These are phyloP conservation scores for Aplodontia rufa DNA, from an alignment of 2,113 vertebrate species.

Conservation along the genomic window DNA sequence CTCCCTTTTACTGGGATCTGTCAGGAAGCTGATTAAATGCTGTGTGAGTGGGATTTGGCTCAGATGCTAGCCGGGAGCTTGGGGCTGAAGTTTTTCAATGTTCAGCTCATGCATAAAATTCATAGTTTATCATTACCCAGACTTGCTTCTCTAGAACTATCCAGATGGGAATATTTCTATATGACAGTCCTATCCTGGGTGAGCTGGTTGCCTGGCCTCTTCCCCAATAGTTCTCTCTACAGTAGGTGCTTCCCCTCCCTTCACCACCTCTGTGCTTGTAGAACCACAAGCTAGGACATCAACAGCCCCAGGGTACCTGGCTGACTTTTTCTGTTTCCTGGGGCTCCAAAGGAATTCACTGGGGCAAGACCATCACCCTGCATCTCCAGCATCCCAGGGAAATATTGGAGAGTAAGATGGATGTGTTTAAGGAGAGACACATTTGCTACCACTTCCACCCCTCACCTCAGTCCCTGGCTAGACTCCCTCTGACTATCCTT, in stretches of 20 bases:
- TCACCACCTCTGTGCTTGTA: slow-evolving; percentile 8
- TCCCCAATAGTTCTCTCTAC: background rate
- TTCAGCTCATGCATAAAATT: slow-evolving; percentile 80
- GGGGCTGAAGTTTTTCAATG: slow-evolving; percentile 78
- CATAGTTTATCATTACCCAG: slow-evolving; percentile 78
- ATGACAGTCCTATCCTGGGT: slow-evolving; percentile 52
- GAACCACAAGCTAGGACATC: slow-evolving; percentile 15
- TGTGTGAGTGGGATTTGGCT: slow-evolving; percentile 78
- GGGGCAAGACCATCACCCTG: background rate
- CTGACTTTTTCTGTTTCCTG: background rate
- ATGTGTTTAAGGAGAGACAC: background rate
- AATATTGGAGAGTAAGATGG: background rate
- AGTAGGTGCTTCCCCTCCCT: background rate
- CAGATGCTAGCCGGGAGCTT: slow-evolving; percentile 73
- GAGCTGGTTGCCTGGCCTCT: slow-evolving; percentile 44
- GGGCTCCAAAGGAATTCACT: background rate
- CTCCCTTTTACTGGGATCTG: slow-evolving; percentile 78
- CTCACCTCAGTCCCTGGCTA: background rate
- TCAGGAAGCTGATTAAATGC: slow-evolving; percentile 81
- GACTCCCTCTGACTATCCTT: background rate
- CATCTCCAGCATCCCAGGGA: background rate
- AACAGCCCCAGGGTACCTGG: background rate
- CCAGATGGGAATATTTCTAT: slow-evolving; percentile 76
- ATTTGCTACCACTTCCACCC: background rate
- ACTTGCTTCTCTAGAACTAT: slow-evolving; percentile 73